Base-by-base conservation (phyloP, 2,113 vertebrate genomes). In the Boulengeromyrus knoepffleri region DNA sequence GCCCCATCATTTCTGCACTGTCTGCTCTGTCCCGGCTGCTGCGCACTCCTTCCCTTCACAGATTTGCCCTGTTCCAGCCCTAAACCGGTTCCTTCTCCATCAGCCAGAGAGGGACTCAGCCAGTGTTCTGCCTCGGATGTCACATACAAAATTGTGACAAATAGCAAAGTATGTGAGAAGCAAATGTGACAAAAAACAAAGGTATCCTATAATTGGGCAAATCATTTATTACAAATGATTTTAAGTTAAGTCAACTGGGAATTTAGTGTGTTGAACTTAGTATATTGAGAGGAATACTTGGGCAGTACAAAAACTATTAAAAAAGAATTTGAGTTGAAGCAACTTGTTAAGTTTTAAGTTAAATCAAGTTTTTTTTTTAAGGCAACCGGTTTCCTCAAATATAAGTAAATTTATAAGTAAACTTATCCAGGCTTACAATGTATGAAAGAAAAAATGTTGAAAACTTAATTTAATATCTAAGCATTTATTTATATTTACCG, bases 1-100 rank as follows among this genome's bases (percentile, higher is more conserved):
- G 95, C 94, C 94, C 92, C 77, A 89, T 96, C 95, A 95, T 95
- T 96, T 94, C 94, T 94, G 91, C 94, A 89, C 89, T 74, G 93
- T 89, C 93, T 93, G 92, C 53, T 52, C 87, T 91, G 90, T 92
- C 92, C 94, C 89, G 94, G 88, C 92, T 70, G 45, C 70, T 83
- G 90, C 2, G 0, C 39, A 42, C 70, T 42, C 49, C 4, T 47
- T 52, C 88, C 52, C 62, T 46, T 49, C 42, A 56, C 46, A 21
- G 49, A 45, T 53, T 49, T 39, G 49, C 36, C 24, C 83, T 85
- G 31, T 53, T 50, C 21, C 70, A 83, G 31, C 47, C 15, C 52
- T n/a, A 50, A 27, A 21, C 27, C 5, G 10, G 50, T 15, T 49
- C 47, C 19, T 53, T 80, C 36, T 24, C 27, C n/a, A 21, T 80